These are phyloP conservation scores for Hoplodrina ambigua DNA, from an alignment of 2,888 invertebrate genomes.

Conservation along the genomic window DNA sequence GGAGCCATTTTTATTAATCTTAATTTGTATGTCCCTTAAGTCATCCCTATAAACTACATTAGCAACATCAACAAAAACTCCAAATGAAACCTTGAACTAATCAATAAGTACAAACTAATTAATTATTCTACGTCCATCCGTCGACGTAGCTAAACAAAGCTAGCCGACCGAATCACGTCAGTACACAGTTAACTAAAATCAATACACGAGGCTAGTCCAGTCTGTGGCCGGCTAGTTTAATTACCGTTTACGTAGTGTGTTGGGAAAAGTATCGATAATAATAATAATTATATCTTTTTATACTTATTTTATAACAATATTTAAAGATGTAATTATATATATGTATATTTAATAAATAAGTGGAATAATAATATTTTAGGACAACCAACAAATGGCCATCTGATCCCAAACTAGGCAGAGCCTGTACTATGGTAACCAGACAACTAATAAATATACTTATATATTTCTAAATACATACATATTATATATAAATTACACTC, in stretches of 20 bases:
- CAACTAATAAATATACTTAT: too few species aligned
- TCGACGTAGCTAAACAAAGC: constrained; percentile 34
- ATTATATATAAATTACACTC: too few species aligned
- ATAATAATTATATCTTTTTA: too few species aligned
- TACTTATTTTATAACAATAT: too few species aligned
- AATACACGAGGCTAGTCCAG: constrained; percentile 47
- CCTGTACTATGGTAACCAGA: too few species aligned
- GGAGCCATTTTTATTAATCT: too few species aligned
- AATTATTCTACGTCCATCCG: constrained; percentile 34
- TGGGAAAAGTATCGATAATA: constrained; percentile 14
- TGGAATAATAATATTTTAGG: too few species aligned
- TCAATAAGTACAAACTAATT: constrained; percentile 35
- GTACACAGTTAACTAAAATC: constrained; percentile 52
- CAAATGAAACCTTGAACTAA: constrained; percentile 29
- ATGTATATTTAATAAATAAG: too few species aligned
- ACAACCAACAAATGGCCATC: too few species aligned
- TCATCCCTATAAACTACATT: background rate
- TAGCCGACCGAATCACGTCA: constrained; percentile 22
- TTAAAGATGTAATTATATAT: too few species aligned
- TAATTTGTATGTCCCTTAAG: background rate
- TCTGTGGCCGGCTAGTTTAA: constrained; percentile 34
- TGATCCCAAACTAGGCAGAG: too few species aligned
- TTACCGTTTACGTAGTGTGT: constrained; percentile 7
- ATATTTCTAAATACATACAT: too few species aligned
- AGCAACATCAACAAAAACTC: background rate